Percentiles rank a stretch among this genome's conserved stretches.
These are phyloP conservation scores for Scytalopus superciliaris DNA, from an alignment of 2,113 vertebrate genomes.

Conservation along the genomic window DNA sequence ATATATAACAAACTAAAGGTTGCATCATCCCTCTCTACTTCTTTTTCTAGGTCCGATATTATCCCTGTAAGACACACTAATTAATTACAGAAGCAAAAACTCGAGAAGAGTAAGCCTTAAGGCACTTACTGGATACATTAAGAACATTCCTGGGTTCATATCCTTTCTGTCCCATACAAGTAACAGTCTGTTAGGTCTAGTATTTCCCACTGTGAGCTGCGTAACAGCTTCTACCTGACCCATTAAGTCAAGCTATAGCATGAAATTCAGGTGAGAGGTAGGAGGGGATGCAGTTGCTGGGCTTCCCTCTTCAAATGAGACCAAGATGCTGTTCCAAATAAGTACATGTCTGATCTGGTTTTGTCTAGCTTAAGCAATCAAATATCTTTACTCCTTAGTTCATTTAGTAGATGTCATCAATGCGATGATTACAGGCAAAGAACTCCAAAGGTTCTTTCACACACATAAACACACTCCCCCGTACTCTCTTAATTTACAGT, in stretches of 20 bases:
- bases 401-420: not conserved
- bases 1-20: not conserved
- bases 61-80: not conserved
- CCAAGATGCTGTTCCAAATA: not conserved
- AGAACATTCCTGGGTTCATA: not conserved
- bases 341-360: not conserved
- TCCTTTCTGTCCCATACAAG: not conserved
- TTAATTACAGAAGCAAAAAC: not conserved
- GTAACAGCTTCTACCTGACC: not conserved
- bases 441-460: not conserved
- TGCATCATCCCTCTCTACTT: not conserved
- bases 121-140: not conserved
- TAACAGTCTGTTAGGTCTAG: not conserved
- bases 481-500: not conserved
- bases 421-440: not conserved
- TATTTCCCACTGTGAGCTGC: not conserved
- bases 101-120: not conserved
- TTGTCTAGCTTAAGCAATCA: not conserved
- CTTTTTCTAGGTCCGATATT: not conserved
- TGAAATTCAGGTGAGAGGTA: not conserved
- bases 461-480: not conserved
- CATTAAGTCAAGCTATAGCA: not conserved
- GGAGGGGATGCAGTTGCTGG: not conserved
- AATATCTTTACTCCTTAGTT: not conserved
- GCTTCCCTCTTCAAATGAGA: not conserved